A percentile compares a stretch with the other conserved stretches of the same genome.
These are phyloP conservation scores for Drosophila picticornis DNA, from an alignment of 2,888 invertebrate species.

Conservation along the genomic window DNA sequence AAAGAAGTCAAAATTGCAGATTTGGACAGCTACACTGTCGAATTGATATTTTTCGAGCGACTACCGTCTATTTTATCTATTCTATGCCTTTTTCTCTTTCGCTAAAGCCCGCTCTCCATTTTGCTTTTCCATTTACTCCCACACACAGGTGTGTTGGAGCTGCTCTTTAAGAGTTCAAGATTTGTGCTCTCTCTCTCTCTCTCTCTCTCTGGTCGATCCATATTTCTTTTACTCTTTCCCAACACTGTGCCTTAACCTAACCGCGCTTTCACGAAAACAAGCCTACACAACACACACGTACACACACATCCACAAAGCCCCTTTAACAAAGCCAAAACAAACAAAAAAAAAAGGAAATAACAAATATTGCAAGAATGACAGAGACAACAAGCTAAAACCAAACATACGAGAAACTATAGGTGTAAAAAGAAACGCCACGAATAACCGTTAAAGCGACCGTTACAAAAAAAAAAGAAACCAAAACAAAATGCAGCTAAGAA, in stretches of 20 bases:
- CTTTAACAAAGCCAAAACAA: constrained; percentile 37
- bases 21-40: not conserved
- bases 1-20: not conserved
- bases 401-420: constrained; percentile 3
- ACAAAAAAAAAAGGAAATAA: constrained; percentile 26
- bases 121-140: not conserved
- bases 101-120: not conserved
- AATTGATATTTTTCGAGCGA: not conserved
- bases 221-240: constrained; percentile 7
- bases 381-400: constrained; percentile 26
- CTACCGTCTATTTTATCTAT: not conserved
- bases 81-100: not conserved
- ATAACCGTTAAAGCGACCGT: constrained; percentile 23
- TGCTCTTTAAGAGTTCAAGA: constrained; percentile 7
- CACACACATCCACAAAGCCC: constrained; percentile 19
- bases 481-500: constrained; percentile 23
- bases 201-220: constrained; percentile 1
- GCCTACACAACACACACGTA: constrained; percentile 3
- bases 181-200: constrained; percentile 12
- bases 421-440: constrained; percentile 28
- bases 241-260: constrained; percentile 17
- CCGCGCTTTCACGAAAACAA: constrained; percentile 19
- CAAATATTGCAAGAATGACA: constrained; percentile 24
- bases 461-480: not conserved
- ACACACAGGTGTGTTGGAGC: constrained; percentile 27